These are phyloP conservation scores for Drosophila prolongata DNA, from an alignment of 2,888 invertebrate genomes.

Conservation along the genomic window DNA sequence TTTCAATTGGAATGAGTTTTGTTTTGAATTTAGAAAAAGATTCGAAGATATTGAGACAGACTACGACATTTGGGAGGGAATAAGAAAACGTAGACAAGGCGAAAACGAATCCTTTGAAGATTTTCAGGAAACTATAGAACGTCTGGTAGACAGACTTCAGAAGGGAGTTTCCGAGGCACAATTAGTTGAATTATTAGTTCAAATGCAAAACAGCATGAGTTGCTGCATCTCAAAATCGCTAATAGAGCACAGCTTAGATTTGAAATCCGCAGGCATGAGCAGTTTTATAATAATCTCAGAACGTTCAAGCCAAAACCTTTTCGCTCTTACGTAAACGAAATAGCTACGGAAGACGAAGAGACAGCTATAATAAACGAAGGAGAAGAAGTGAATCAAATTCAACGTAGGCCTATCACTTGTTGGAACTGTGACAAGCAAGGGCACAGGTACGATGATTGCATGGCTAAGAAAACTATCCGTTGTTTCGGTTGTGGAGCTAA, in stretches of 20 bases:
- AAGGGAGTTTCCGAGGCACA: neutral
- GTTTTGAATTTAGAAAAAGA: conserved; percentile 5
- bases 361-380: neutral
- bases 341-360: neutral
- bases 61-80: conserved; percentile 2
- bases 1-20: conserved; percentile 5
- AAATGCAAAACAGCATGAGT: too few relatives aligned
- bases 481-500: neutral
- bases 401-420: neutral
- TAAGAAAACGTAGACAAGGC: too few relatives aligned
- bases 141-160: neutral
- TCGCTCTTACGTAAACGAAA: neutral
- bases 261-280: neutral
- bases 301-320: conserved; percentile 2
- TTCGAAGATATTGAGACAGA: conserved; percentile 4
- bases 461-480: neutral
- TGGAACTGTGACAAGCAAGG: neutral
- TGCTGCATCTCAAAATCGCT: too few relatives aligned
- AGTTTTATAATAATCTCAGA: conserved; percentile 1
- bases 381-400: neutral
- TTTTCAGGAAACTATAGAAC: too few relatives aligned
- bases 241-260: too few relatives aligned
- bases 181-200: neutral
- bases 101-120: too few relatives aligned
- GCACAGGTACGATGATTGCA: neutral